phyloP scores from a whole-genome alignment of 2,113 vertebrate species.

The Phocoena phocoena region DNA sequence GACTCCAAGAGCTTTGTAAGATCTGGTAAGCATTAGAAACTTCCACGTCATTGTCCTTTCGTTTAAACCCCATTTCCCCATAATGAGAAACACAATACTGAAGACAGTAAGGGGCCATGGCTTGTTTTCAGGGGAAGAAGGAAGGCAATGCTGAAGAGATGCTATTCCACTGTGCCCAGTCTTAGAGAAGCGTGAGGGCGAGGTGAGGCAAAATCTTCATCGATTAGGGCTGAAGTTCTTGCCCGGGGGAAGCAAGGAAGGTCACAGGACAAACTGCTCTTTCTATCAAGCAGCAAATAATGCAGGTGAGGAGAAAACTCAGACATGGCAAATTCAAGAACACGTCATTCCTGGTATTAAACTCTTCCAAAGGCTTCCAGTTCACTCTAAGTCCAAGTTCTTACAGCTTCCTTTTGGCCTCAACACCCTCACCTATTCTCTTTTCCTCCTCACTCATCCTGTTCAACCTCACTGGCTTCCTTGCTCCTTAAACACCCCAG shows the following conservation, averaged over 20 bases:
- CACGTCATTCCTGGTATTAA: neutral
- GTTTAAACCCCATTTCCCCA: neutral
- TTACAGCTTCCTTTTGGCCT: neutral
- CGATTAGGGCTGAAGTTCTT: neutral
- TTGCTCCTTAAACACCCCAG: neutral
- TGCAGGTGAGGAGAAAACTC: neutral
- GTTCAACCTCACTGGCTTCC: too few relatives aligned
- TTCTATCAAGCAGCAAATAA: neutral
- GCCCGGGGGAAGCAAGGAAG: neutral
- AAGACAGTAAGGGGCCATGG: neutral
- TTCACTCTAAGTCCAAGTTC: neutral
- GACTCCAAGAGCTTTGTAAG: neutral
- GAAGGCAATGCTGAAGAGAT: neutral
- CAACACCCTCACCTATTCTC: accelerated
- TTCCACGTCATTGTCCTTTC: neutral
- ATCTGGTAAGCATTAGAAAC: neutral
- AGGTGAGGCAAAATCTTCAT: neutral
- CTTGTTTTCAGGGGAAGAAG: neutral
- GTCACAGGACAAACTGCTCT: neutral
- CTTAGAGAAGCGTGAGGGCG: accelerated
- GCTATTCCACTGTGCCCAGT: too few relatives aligned
- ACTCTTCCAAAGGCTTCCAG: neutral
- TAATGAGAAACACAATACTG: neutral
- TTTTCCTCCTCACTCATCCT: accelerated
- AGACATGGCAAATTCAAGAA: neutral